Evolutionary conservation across 2,113 vertebrate species (phyloP).

Genomic region (Sterrhoptilus dennistouni): DNA sequence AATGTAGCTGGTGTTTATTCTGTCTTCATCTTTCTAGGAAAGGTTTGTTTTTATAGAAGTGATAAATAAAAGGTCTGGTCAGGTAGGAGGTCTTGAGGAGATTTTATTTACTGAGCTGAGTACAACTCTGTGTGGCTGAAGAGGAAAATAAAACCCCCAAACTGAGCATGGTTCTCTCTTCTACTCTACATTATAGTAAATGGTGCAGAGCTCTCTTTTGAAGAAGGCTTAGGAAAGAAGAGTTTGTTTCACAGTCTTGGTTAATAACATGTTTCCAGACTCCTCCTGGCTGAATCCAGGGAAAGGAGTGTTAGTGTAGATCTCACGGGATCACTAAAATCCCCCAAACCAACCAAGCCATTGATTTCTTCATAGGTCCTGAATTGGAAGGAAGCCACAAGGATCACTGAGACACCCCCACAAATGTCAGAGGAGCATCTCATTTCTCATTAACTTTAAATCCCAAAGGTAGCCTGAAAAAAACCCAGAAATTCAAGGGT

Average conservation of each 20-base stretch:
- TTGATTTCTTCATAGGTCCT: background rate
- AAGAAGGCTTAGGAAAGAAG: background rate
- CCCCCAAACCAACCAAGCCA: background rate
- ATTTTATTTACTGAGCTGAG: background rate
- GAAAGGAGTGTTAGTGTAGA: background rate
- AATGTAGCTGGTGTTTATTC: background rate
- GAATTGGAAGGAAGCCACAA: background rate
- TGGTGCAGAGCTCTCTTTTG: background rate
- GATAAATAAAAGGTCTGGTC: background rate
- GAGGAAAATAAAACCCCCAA: background rate
- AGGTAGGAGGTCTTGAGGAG: background rate
- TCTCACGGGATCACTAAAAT: background rate
- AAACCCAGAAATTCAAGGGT: background rate
- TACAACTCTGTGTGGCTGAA: background rate
- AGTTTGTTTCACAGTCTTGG: background rate
- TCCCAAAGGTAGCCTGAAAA: background rate
- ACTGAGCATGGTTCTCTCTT: fast-evolving
- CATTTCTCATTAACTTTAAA: background rate
- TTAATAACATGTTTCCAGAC: background rate
- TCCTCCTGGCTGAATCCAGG: background rate
- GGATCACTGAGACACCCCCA: background rate
- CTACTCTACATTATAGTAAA: background rate
- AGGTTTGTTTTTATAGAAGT: background rate
- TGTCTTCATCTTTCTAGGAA: background rate
- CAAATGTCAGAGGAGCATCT: background rate